Percentiles rank a stretch among this genome's conserved stretches.
phyloP scores from a whole-genome alignment of 2,113 vertebrate genomes.

The Nibea coibor region DNA sequence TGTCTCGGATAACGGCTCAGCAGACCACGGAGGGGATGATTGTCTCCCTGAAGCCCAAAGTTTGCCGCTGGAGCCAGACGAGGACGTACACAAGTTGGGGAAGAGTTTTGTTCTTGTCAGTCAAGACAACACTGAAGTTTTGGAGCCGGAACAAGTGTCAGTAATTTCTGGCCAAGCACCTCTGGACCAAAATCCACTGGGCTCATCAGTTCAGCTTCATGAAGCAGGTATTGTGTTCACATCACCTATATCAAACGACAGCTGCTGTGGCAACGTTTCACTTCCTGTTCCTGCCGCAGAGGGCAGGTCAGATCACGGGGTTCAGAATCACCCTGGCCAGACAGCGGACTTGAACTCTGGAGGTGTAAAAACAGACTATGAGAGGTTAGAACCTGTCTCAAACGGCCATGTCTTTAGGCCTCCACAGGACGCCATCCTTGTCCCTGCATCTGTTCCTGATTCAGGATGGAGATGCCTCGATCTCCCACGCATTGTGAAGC shows the following conservation, averaged over 20 bases:
- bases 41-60: slow-evolving; percentile 18
- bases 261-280: background rate
- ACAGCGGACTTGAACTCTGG: slow-evolving; percentile 4
- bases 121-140: background rate
- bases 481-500: slow-evolving; percentile 80
- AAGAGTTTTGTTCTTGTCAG: slow-evolving; percentile 8
- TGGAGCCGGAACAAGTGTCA: slow-evolving; percentile 23
- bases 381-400: background rate
- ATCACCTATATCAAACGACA: background rate
- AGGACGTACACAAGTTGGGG: slow-evolving; percentile 7
- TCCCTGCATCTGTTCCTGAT: background rate
- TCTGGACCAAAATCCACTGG: background rate
- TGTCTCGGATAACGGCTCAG: slow-evolving; percentile 36
- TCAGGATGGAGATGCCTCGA: slow-evolving; percentile 42
- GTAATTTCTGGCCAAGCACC: background rate
- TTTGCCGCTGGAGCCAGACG: background rate
- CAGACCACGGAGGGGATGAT: slow-evolving; percentile 21
- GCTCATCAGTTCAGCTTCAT: slow-evolving; percentile 8
- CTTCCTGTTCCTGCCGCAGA: slow-evolving; percentile 18
- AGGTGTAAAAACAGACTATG: background rate
- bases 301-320: background rate
- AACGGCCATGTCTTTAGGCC: slow-evolving; percentile 35
- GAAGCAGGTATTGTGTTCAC: slow-evolving; percentile 16
- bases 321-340: background rate
- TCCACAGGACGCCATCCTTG: background rate